Evolutionary conservation across 2,113 vertebrate genomes (phyloP), one percentile per base, ranked within the genome.

Genomic region (Gyps fulvus): DNA sequence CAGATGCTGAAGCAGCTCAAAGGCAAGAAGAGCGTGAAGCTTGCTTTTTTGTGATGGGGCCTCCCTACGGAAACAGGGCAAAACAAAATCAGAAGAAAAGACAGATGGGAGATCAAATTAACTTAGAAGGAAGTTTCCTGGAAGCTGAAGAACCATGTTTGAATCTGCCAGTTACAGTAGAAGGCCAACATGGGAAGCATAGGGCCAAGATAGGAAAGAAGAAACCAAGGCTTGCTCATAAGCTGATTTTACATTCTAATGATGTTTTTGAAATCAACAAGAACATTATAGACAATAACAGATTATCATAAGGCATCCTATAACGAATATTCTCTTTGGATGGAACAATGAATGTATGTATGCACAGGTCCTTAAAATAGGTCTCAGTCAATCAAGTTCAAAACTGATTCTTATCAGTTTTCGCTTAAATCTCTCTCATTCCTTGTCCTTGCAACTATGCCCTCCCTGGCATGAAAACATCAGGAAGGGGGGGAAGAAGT

Each of bases 61-160:
- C 32, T 73, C 50, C 49, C 19, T 71, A 55, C 0, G 1, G 52
- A 73, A 93, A 92, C 16, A 59, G 1, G 7, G 14, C 10, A 65
- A 91, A 90, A 89, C 6, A n/a, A 89, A 89, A 80, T 18, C 40
- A 81, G 79, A 77, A 89, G 54, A 80, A 14, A 89, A 89, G 17
- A 83, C 6, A 61, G 16, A 73, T 16, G 4, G 10, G 54, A 82
- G n/a, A 67, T n/a, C 49, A 19, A 65, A 66, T 42, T 63, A 89
- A 77, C 43, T 38, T 71, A 32, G 26, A 67, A 72, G 26, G 12
- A 57, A 76, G 20, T 34, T 85, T 83, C 36, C 31, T 66, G 43
- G 54, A 92, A 84, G 40, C 26, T 13, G 17, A 80, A 52, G 50
- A 65, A 45, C 11, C 42, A 4, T 38, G 2, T 31, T 38, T 74